phyloP scores from a whole-genome alignment of 2,797 vertebrate species.

The Sphenodon punctatus region DNA sequence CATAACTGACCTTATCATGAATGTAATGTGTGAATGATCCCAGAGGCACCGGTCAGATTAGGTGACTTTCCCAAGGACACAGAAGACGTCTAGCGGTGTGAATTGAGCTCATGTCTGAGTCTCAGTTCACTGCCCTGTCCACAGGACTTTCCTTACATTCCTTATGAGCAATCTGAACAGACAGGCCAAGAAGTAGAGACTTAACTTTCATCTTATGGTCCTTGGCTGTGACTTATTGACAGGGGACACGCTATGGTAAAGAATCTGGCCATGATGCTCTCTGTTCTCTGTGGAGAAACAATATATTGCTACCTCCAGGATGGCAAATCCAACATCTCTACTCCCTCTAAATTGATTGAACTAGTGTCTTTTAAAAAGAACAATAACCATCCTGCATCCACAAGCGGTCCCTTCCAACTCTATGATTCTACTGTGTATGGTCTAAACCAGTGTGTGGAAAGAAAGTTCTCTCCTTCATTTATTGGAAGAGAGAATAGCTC shows the following conservation, averaged over 20 bases:
- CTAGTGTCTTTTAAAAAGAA: too few species aligned
- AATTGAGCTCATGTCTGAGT: not conserved
- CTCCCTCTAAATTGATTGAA: too few species aligned
- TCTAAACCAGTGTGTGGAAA: too few species aligned
- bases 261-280: not conserved
- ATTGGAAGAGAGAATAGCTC: too few species aligned
- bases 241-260: not conserved
- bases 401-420: too few species aligned
- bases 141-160: not conserved
- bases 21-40: too few species aligned
- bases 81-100: not conserved
- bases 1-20: too few species aligned
- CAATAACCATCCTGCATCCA: too few species aligned
- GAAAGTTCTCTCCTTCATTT: too few species aligned
- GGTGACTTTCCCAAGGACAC: not conserved
- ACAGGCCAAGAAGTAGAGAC: not conserved
- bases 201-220: not conserved
- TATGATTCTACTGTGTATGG: too few species aligned
- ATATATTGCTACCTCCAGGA: not conserved
- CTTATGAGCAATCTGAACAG: not conserved
- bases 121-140: not conserved
- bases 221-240: not conserved
- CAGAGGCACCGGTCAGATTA: not conserved
- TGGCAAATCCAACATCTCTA: rapidly evolving
- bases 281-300: not conserved